Base-by-base conservation (phyloP, 2,797 vertebrate genomes). In the Australoheros facetus region DNA sequence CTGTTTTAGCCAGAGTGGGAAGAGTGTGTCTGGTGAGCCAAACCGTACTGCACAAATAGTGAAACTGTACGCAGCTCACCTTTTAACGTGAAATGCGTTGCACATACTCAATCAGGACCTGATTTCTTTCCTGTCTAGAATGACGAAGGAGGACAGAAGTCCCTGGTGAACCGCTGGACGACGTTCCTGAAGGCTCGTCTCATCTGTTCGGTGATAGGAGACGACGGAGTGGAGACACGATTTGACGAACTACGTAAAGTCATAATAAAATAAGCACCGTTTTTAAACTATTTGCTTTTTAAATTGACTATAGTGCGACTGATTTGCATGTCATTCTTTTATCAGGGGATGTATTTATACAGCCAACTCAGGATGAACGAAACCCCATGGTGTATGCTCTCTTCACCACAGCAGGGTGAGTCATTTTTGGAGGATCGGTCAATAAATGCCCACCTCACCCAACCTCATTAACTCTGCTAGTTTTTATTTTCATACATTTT, bases 141-240 rank as follows among this genome's bases (percentile, higher is more conserved):
- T 66, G 98, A 99, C 71, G 96, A 96, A 85, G 98, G 98, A 8
- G 98, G 98, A 0, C 96, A 97, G 89, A 97, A 98, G 72, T 98
- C 97, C 0, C 94, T 99, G 81, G 96, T 97, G 80, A 97, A 97
- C 94, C 98, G 97, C 89, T 99, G 98, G 98, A 98, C 97, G 10
- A 99, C 97, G 1, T 98, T 98, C 92, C 94, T 99, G 78, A 99
- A 99, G 86, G 97, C 98, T 82, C 97, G 95, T 72, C 96, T 99
- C 72, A 96, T 98, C 81, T 99, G 98, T 56, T 97, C 97, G 0
- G 96, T 97, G 85, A 95, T 96, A 19, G 96, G 96, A 48, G 94
- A 95, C 3, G 96, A 97, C 4, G 96, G 96, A 8, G 95, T 97
- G 79, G 97, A 97, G 93, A 97, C 96, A 0, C 94, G 94, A 7